Conservation (phyloP, 2,888 invertebrate genomes). For the Drosophila helvetica region DNA sequence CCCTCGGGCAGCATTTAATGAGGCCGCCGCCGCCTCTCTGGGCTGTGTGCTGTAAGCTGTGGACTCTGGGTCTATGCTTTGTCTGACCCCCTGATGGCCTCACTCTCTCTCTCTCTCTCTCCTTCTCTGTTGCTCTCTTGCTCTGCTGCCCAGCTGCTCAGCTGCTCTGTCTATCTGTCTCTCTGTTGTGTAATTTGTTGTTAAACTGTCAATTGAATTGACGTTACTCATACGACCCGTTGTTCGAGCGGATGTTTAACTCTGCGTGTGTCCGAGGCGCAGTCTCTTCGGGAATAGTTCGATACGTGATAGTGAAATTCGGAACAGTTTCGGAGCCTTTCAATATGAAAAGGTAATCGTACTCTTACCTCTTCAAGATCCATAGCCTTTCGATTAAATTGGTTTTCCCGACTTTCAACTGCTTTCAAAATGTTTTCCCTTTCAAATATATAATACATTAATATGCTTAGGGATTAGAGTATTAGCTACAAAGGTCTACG, state of each 20-base stretch:
- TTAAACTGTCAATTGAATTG: slow-evolving; percentile 73
- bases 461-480: too few species aligned
- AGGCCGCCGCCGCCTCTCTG: slow-evolving; percentile 14
- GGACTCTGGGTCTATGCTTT: slow-evolving; percentile 15
- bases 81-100: slow-evolving; percentile 17
- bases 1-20: slow-evolving; percentile 42
- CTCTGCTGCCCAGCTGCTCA: too few species aligned
- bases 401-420: too few species aligned
- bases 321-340: not conserved
- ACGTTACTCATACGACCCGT: slow-evolving; percentile 71
- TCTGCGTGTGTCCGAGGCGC: not conserved
- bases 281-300: not conserved
- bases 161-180: not conserved
- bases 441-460: too few species aligned
- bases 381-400: too few species aligned
- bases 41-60: not conserved
- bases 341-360: not conserved
- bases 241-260: slow-evolving; percentile 52
- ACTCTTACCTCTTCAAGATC: not conserved
- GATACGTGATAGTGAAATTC: too few species aligned
- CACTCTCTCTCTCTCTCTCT: not conserved
- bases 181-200: slow-evolving; percentile 64
- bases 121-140: not conserved
- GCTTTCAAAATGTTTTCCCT: too few species aligned
- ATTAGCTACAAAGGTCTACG: too few species aligned